Base-by-base conservation (phyloP, 2,113 vertebrate species). In the Xenopus laevis region DNA sequence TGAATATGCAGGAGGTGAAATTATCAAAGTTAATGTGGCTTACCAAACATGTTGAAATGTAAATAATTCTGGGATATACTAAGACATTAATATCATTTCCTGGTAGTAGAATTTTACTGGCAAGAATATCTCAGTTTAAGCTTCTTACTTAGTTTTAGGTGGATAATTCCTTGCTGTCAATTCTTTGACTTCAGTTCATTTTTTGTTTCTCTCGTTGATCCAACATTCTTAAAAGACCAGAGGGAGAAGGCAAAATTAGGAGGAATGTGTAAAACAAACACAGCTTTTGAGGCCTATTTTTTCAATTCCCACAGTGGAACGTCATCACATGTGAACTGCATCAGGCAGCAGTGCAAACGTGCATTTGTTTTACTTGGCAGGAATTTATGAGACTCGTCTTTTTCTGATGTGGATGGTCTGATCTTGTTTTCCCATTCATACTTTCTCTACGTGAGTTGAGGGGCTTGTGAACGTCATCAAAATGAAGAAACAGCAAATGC, bases 291-390 rank as follows among this genome's bases (percentile, higher is more conserved):
- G 23, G n/a, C 46, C 60, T 59, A 44, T 68, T 67, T 75, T 40
- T 53, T 52, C 61, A 68, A 65, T 75, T 75, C 73, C 73, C 73
- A 75, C 73, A 75, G 65, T 75, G 46, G 65, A 68, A 75, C 65
- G 73, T 75, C 73, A 75, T 75, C 73, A 68, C 65, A 75, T 75
- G 73, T 68, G 73, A 75, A 75, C 65, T 68, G 73, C 65, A 75
- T 75, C 73, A 75, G 65, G 55, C 65, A 40, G 46, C 23, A 65
- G 68, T 75, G 73, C 68, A 67, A 75, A 53, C 45, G 53, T 62
- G 58, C 65, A n/a, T 75, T 75, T 75, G 65, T 75, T 75, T 18
- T 75, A 30, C 65, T 75, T 75, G 73, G 73, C 65, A 62, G 57
- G 17, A 23, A 52, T 47, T 68, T 65, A 68, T 16, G 61, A 55